Evolutionary conservation across 2,113 vertebrate species (phyloP).

Genomic region (Myxocyprinus asiaticus): DNA sequence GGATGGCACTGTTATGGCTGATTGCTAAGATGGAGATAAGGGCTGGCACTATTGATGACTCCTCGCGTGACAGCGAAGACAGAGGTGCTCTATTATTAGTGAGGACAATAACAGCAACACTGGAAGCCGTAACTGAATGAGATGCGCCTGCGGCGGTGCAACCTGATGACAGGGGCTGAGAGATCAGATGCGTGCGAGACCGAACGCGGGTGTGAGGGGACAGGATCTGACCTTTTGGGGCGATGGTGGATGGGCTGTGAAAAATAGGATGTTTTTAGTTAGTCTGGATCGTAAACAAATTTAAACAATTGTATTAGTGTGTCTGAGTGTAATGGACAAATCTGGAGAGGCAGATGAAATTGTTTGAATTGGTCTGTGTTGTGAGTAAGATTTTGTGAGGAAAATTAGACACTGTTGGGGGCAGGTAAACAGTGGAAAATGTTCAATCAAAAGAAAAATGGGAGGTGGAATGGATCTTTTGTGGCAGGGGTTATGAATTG

Average conservation of each 20-base stretch:
- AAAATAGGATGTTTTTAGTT: slow-evolving; percentile 46
- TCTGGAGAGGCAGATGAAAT: neutral
- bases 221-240: slow-evolving; percentile 13
- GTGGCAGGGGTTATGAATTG: neutral
- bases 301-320: neutral
- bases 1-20: slow-evolving; percentile 63
- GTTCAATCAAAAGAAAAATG: slow-evolving; percentile 16
- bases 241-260: neutral
- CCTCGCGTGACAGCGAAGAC: slow-evolving; percentile 61
- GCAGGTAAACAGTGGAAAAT: neutral
- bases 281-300: slow-evolving; percentile 18
- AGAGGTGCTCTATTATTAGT: slow-evolving; percentile 67
- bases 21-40: slow-evolving; percentile 67
- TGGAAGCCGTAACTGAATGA: slow-evolving; percentile 65
- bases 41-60: slow-evolving; percentile 62
- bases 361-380: neutral
- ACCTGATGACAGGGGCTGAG: slow-evolving; percentile 35
- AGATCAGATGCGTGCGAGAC: slow-evolving; percentile 40
- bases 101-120: slow-evolving; percentile 66
- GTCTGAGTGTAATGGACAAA: neutral
- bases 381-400: neutral
- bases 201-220: neutral
- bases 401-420: neutral
- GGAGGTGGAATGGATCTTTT: slow-evolving; percentile 10
- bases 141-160: slow-evolving; percentile 44